These are phyloP conservation scores for Siniperca scherzeri DNA, from an alignment of 2,797 vertebrate genomes.

Conservation along the genomic window DNA sequence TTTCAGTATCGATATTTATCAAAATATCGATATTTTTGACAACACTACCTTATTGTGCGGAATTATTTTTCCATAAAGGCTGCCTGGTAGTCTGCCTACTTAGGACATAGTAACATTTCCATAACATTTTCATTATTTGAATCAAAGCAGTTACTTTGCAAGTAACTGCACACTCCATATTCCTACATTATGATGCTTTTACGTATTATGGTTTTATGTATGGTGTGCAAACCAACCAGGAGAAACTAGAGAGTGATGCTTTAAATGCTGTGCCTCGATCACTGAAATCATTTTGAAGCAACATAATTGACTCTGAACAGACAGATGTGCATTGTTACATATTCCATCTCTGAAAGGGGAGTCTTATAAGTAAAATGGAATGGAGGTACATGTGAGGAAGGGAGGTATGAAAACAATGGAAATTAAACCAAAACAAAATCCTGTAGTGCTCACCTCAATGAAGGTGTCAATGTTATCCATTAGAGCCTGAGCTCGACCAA, in stretches of 20 bases:
- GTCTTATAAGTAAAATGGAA: too few species aligned
- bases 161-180: neutral
- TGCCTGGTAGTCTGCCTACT: too few species aligned
- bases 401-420: neutral
- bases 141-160: neutral
- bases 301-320: neutral
- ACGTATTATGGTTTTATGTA: too few species aligned
- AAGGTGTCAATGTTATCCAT: slow-evolving; percentile 98
- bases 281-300: neutral
- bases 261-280: neutral
- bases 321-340: neutral
- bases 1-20: too few species aligned
- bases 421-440: neutral
- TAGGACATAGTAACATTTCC: too few species aligned
- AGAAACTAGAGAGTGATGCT: neutral
- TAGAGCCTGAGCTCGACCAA: slow-evolving; percentile 93
- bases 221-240: neutral
- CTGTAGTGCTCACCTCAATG: slow-evolving; percentile 88
- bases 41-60: too few species aligned
- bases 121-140: neutral
- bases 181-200: too few species aligned
- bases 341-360: neutral
- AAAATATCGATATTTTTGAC: too few species aligned
- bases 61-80: too few species aligned
- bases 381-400: neutral